Evolutionary conservation across 53 echinoderm and acorn worm genomes (phyloP), one percentile per base, ranked within the genome.

Genomic region (Glandiceps talaboti): DNA sequence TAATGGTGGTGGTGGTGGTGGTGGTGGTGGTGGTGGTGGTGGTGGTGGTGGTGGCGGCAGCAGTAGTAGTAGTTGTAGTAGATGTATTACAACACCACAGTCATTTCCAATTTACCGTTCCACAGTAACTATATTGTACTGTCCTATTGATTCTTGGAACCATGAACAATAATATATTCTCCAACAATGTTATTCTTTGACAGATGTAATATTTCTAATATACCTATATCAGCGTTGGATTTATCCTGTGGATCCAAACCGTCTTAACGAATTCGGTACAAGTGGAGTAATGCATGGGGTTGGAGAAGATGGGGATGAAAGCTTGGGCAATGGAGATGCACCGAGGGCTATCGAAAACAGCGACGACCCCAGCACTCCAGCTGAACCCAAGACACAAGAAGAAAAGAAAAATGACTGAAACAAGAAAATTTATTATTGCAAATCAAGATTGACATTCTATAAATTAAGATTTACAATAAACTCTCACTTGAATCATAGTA

Each of bases 181-280:
- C n/a, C n/a, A n/a, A n/a, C n/a, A n/a, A n/a, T n/a, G n/a, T n/a
- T n/a, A n/a, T n/a, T n/a, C n/a, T n/a, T n/a, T 31, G 76, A n/a
- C 91, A 99, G 99, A 99, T 86, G 93, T 99, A 31, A 86, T 99
- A 72, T 99, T 99, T 76, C 76, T 93, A 30, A 99, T 99, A 82
- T 99, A 84, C 75, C 77, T 99, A 73, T 99, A 99, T 77, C 99
- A 99, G 77, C 86, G 88, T 0, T 99, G 93, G 85, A 99, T 99
- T 81, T 99, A 99, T 75, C 99, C 99, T 0, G 90, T 93, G 25
- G 99, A 99, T 31, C 87, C 89, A 82, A 91, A 89, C 74, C 90
- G 99, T 25, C 89, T 99, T 31, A 99, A 99, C 77, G 99, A 99
- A 75, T 99, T 89, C 81, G 99, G 99, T 28, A 99, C 99, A 0